phyloP scores from a whole-genome alignment of 2,888 invertebrate species.

The Ennomos erosarius region DNA sequence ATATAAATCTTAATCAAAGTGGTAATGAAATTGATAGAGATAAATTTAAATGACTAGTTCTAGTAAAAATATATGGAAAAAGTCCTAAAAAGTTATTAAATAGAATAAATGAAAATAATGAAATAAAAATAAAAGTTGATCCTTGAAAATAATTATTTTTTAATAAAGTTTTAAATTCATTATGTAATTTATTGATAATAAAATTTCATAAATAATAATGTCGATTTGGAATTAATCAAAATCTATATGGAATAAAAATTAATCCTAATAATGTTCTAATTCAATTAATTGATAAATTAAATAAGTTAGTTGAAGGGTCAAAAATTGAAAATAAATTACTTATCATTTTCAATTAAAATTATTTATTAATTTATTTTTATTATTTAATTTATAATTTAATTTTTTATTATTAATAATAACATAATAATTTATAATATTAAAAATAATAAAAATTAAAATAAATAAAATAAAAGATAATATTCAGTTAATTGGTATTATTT shows the following conservation, averaged over 20 bases:
- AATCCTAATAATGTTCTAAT: slow-evolving; percentile 81
- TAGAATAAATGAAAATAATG: slow-evolving; percentile 85
- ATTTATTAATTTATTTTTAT: slow-evolving; percentile 42
- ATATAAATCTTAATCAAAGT: slow-evolving; percentile 87
- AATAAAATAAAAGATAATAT: slow-evolving; percentile 76
- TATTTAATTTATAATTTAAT: slow-evolving; percentile 51
- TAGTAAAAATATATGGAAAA: slow-evolving; percentile 90
- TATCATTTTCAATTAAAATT: slow-evolving; percentile 86
- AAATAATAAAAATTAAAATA: slow-evolving; percentile 71
- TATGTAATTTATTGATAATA: slow-evolving; percentile 74
- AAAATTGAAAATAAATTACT: slow-evolving; percentile 88
- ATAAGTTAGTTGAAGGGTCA: slow-evolving; percentile 85
- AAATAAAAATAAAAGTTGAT: slow-evolving; percentile 83
- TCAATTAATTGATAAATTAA: slow-evolving; percentile 86
- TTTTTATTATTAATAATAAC: slow-evolving; percentile 55
- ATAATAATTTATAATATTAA: slow-evolving; percentile 83
- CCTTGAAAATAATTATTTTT: slow-evolving; percentile 73
- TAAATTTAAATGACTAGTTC: slow-evolving; percentile 87
- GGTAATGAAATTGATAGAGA: slow-evolving; percentile 86
- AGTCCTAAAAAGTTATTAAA: slow-evolving; percentile 89
- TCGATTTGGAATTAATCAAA: slow-evolving; percentile 84
- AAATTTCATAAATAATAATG: slow-evolving; percentile 77
- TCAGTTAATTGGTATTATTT: slow-evolving; percentile 87
- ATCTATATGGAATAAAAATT: slow-evolving; percentile 79
- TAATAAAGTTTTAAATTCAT: slow-evolving; percentile 86